Evolutionary conservation across 2,888 invertebrate genomes (phyloP).

Genomic region (Linnaemya vulpina): DNA sequence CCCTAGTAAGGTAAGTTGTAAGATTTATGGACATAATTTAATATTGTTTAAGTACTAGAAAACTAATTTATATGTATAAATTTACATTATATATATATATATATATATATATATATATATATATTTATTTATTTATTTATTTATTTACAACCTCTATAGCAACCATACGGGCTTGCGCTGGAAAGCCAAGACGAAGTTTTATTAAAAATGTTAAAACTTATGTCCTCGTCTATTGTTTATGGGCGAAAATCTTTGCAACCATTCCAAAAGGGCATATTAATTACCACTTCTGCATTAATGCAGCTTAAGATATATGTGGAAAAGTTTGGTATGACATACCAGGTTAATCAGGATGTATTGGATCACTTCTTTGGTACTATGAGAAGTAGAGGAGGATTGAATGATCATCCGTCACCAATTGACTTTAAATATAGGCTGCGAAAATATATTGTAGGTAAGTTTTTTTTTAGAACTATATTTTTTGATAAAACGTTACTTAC

Average conservation of each 20-base stretch:
- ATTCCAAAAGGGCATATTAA: neutral
- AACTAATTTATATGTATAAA: no score
- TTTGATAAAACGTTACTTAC: neutral
- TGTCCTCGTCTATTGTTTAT: neutral
- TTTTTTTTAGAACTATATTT: neutral
- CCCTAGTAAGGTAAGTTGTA: no score
- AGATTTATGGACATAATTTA: no score
- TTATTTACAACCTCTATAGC: no score
- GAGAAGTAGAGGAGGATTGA: neutral
- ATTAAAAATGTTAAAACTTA: neutral
- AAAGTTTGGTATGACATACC: neutral
- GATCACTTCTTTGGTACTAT: constrained; percentile 5
- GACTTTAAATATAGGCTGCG: constrained; percentile 1
- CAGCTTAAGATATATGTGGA: neutral
- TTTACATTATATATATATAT: no score
- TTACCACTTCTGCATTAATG: neutral
- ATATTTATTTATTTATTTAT: no score
- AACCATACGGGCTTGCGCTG: neutral
- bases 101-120: no score
- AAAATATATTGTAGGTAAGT: constrained; percentile 1
- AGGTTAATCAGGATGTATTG: neutral
- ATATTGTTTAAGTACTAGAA: no score
- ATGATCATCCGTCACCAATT: constrained; percentile 4
- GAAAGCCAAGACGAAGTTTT: neutral
- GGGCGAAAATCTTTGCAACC: neutral